These are phyloP conservation scores for Chloroclysta siterata DNA, from an alignment of 2,888 invertebrate genomes.

Conservation along the genomic window DNA sequence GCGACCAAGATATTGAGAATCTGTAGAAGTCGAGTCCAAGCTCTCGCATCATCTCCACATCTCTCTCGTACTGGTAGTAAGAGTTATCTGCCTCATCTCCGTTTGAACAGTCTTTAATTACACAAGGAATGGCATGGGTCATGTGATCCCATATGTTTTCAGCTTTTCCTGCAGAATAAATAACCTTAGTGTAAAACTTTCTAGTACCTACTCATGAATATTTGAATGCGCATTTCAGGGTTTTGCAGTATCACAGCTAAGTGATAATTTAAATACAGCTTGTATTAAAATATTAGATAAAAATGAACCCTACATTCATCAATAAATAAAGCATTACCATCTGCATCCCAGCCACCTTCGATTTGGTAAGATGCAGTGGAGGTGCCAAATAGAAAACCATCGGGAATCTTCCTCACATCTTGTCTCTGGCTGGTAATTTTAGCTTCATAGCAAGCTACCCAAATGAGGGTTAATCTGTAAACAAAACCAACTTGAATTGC, in stretches of 20 bases:
- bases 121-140: conserved; percentile 28
- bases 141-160: conserved; percentile 15
- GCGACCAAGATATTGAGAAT: conserved; percentile 86
- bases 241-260: no score
- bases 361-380: conserved; percentile 79
- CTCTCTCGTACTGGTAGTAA: conserved; percentile 80
- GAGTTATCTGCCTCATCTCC: conserved; percentile 86
- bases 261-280: no score
- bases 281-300: no score
- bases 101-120: conserved; percentile 78
- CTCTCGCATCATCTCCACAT: conserved; percentile 72
- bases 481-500: not conserved
- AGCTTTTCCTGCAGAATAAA: conserved; percentile 8
- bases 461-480: conserved; percentile 3
- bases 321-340: conserved; percentile 56
- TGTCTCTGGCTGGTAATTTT: conserved; percentile 34
- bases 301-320: no score
- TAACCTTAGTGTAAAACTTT: not conserved
- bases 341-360: conserved; percentile 80
- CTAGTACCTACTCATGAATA: no score
- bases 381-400: conserved; percentile 57
- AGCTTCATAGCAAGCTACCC: conserved; percentile 5
- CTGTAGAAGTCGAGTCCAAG: conserved; percentile 78
- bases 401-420: conserved; percentile 54
- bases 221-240: no score